A percentile compares a stretch with the other conserved stretches of the same genome.
phyloP scores from a whole-genome alignment of 1,140 invertebrate genomes.

The Dinothrombium tinctorium region DNA sequence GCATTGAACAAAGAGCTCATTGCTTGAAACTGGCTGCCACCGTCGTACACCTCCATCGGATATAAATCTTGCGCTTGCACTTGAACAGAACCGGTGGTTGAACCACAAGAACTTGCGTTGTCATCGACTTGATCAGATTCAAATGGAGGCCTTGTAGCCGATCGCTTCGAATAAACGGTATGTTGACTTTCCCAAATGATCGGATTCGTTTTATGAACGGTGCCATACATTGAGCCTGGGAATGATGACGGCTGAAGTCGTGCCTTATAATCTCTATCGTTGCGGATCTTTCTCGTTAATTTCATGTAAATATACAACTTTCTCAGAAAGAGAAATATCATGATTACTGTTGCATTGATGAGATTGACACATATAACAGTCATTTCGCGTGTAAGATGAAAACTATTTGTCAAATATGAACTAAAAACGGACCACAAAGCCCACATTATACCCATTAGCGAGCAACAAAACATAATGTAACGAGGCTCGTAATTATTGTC shows the following conservation, averaged over 20 bases:
- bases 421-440: conserved; percentile 20
- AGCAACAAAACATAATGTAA: conserved; percentile 23
- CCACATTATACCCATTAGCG: conserved; percentile 22
- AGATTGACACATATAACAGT: background rate
- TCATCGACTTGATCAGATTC: conserved; percentile 5
- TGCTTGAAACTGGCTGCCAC: conserved; percentile 8
- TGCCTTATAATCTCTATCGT: background rate
- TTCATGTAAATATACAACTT: background rate
- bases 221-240: background rate
- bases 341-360: background rate
- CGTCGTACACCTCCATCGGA: conserved; percentile 16
- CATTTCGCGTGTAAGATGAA: background rate
- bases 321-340: background rate
- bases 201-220: background rate
- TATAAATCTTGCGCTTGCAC: conserved; percentile 16
- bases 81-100: conserved; percentile 12
- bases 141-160: no score
- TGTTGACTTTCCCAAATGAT: no score
- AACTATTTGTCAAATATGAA: background rate
- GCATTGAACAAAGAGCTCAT: no score
- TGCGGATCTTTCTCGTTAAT: background rate
- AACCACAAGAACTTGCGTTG: conserved; percentile 6
- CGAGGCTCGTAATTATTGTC: conserved; percentile 22
- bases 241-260: background rate
- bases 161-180: no score